These are phyloP conservation scores for Peromyscus nudipes DNA, from an alignment of 2,797 vertebrate genomes.

Conservation along the genomic window DNA sequence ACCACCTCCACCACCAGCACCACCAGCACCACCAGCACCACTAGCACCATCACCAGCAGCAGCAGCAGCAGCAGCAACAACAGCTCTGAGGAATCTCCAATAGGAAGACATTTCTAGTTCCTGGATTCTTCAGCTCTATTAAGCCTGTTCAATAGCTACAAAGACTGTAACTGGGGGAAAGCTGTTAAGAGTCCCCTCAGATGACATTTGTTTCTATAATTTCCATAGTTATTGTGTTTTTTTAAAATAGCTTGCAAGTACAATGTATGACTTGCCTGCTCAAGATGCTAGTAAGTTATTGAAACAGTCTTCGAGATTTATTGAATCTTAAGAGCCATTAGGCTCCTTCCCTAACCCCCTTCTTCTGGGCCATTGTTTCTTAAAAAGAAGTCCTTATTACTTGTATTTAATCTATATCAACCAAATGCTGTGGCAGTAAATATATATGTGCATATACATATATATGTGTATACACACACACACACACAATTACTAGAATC, in stretches of 20 bases:
- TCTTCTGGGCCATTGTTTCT: neutral
- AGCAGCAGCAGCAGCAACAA: neutral
- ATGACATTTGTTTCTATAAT: slow-evolving; percentile 15
- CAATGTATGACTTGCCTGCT: neutral
- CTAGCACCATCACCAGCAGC: neutral
- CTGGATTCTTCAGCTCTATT: neutral
- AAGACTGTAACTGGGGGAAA: neutral
- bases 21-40: too few relatives aligned
- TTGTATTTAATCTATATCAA: neutral
- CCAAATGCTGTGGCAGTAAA: neutral
- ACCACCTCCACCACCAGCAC: too few relatives aligned
- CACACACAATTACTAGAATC: neutral
- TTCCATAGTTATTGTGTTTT: neutral
- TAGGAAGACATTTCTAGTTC: neutral
- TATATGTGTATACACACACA: neutral
- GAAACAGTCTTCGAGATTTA: slow-evolving; percentile 48
- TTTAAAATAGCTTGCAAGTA: slow-evolving; percentile 46
- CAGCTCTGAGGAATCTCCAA: neutral
- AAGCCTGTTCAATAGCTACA: neutral
- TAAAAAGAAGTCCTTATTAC: neutral
- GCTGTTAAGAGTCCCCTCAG: neutral
- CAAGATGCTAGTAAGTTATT: slow-evolving; percentile 8
- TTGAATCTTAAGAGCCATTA: neutral
- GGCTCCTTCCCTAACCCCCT: neutral
- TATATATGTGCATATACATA: neutral